Base-by-base conservation (phyloP, 1,140 invertebrate species). In the Bombus waltoni region DNA sequence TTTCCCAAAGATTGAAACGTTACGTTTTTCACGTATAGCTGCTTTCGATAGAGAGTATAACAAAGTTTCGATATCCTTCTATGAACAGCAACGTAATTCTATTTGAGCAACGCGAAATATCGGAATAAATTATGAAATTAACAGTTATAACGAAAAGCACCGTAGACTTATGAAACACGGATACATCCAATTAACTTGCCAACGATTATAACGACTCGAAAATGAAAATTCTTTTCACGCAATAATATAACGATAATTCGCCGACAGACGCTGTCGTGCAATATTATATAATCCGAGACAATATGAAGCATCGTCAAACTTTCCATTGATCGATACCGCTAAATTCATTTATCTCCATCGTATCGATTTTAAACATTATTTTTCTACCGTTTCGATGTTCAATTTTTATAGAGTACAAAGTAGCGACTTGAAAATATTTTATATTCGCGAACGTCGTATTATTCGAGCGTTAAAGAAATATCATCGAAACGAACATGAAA, bases 311-410 rank as follows among this genome's bases (percentile, higher is more conserved):
- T 62, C 25, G 59, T 15, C 3, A 0, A 62, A 83, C 74, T 68
- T 68, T 70, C 62, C 53, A 83, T 83, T 57, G 59, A 83, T n/a
- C 44, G 11, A 82, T 82, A 35, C 38, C 13, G 42, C 15, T 59
- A 5, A 22, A 81, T 32, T 25, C 22, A 40, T 44, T 8, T 6
- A 62, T 73, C 5, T 53, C 47, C 18, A 18, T 38, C 38, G 38
- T 38, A 38, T 38, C 38, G 38, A 38, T 38, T 3, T 38, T 38
- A 38, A 38, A 38, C 2, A 38, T 38, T 38, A 38, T 2, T 38
- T 38, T 38, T 38, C 38, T 38, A 38, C 38, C 38, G 3, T 38
- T 38, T 38, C 38, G 38, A 22, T 53, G 18, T 22, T 53, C 15
- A 5, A 53, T 22, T 53, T 53, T 22, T 18, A 53, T 22, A 53